Conservation (phyloP, 2,888 invertebrate species). For the Craniophora ligustri region DNA sequence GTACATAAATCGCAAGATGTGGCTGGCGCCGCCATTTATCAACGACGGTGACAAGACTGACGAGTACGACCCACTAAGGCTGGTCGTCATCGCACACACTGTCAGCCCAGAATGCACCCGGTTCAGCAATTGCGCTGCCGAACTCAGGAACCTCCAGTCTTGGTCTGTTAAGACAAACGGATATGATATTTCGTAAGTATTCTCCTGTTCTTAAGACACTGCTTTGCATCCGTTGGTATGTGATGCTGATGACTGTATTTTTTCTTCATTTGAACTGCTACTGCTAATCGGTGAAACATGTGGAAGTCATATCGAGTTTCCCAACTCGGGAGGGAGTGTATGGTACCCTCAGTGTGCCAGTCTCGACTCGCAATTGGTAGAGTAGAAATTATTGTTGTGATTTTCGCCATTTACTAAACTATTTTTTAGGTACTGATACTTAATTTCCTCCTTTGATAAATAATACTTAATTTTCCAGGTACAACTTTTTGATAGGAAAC, state of each 20-base stretch:
- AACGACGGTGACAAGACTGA: conserved; percentile 36
- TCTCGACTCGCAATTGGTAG: no score
- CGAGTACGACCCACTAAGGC: conserved; percentile 66
- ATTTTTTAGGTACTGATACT: no score
- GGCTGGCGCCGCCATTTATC: conserved; percentile 66
- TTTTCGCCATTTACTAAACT: no score
- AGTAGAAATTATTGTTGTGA: no score
- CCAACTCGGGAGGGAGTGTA: no score
- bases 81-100: conserved; percentile 78
- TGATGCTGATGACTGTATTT: no score
- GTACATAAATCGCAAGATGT: conserved; percentile 77
- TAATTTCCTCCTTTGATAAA: no score
- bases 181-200: conserved; percentile 58
- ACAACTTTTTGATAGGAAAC: conserved; percentile 90
- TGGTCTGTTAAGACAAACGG: conserved; percentile 51
- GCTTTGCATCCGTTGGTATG: neutral
- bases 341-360: no score
- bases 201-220: neutral
- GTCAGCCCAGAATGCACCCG: conserved; percentile 68
- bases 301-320: no score
- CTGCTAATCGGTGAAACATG: no score
- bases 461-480: conserved; percentile 63
- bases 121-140: conserved; percentile 72
- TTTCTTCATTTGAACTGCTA: no score
- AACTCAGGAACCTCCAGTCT: conserved; percentile 69